Conservation (phyloP, 1,140 invertebrate species). For the Belonocnema kinseyi region DNA sequence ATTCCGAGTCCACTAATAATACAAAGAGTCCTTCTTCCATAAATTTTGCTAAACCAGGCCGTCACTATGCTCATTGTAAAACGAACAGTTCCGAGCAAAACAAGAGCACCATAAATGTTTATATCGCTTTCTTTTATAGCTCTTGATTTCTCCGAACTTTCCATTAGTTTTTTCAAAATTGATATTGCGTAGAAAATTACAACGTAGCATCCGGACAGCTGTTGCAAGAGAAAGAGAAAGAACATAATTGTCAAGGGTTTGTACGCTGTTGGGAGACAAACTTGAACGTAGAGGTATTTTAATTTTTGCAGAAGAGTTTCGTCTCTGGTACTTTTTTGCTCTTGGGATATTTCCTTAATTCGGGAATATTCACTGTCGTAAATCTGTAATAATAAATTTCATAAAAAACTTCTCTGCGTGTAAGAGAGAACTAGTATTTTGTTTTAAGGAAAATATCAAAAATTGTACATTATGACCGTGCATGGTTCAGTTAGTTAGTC, state of each 20-base stretch:
- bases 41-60: constrained; percentile 74
- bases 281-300: constrained; percentile 43
- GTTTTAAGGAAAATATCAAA: neutral
- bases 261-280: constrained; percentile 67
- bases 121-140: constrained; percentile 44
- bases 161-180: constrained; percentile 75
- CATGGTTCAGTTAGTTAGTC: too few species aligned
- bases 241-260: constrained; percentile 76
- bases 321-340: neutral
- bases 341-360: constrained; percentile 56
- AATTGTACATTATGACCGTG: too few species aligned
- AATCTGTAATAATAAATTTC: constrained; percentile 59
- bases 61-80: constrained; percentile 76
- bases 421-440: neutral
- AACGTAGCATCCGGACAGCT: constrained; percentile 79
- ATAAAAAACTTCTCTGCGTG: neutral
- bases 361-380: constrained; percentile 65
- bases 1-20: constrained; percentile 77
- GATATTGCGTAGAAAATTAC: constrained; percentile 83
- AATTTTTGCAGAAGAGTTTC: constrained; percentile 33
- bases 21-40: constrained; percentile 75
- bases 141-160: constrained; percentile 61
- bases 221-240: constrained; percentile 77
- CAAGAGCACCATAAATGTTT: constrained; percentile 72
- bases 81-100: constrained; percentile 75